Evolutionary conservation across 1,140 invertebrate genomes (phyloP).

Genomic region (Wasmannia auropunctata): DNA sequence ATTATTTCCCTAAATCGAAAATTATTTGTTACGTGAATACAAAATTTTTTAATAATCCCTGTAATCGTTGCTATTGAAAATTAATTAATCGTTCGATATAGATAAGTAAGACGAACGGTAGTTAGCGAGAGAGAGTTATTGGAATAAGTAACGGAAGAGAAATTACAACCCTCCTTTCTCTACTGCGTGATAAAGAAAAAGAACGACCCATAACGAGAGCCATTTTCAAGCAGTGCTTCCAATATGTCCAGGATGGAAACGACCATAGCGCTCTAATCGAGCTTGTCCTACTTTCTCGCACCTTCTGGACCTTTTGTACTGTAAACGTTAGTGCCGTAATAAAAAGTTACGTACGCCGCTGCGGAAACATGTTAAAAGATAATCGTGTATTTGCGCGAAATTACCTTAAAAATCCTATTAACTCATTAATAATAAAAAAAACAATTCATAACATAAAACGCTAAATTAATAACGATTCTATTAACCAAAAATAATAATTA

Average conservation of each 20-base stretch:
- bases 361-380: background rate
- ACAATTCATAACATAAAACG: background rate
- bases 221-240: constrained; percentile 66
- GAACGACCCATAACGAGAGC: constrained; percentile 61
- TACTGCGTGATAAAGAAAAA: constrained; percentile 60
- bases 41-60: background rate
- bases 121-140: background rate
- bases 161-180: constrained; percentile 45
- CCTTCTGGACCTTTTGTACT: constrained; percentile 50
- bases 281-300: constrained; percentile 56
- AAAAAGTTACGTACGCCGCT: constrained; percentile 41
- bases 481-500: background rate
- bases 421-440: background rate
- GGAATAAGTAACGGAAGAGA: constrained; percentile 48
- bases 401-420: background rate
- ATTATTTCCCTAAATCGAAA: background rate
- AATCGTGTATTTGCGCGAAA: constrained; percentile 5
- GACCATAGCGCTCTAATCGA: constrained; percentile 32
- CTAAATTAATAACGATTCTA: background rate
- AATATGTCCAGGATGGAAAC: constrained; percentile 64
- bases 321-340: constrained; percentile 48
- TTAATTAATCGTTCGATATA: constrained; percentile 1
- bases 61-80: background rate
- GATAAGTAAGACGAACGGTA: constrained; percentile 29
- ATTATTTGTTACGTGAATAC: background rate